Evolutionary conservation across 2,113 vertebrate species (phyloP), one percentile per base, ranked within the genome.

Genomic region (Corythaeola cristata): DNA sequence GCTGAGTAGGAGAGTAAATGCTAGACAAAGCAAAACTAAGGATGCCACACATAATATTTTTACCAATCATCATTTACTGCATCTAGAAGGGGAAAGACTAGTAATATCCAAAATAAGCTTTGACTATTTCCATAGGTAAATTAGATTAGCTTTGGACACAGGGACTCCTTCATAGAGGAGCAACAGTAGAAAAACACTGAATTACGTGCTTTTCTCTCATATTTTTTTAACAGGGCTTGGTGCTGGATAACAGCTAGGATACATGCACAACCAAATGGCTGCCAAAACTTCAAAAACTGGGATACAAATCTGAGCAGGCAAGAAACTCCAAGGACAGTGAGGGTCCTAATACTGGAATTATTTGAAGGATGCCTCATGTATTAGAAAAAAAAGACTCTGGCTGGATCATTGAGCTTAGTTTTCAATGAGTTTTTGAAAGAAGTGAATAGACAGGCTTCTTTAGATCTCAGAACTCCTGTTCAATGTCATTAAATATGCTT

Each of bases 401-500:
- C 23, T 86, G 44, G 56, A 92, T 86, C 16, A 68, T 73, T 52
- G 37, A 59, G 50, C 20, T 24, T 67, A 32, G 15, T 89, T 90
- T 95, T 90, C 47, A 83, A 12, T 0, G 11, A 55, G 5, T 41
- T 90, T 86, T 95, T 60, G 28, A 84, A 67, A 85, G 26, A 73
- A 79, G 3, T 27, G 3, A 76, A 28, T 32, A 83, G 45, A 76
- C 71, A 55, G 15, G 23, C 35, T 81, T 84, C 30, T 90, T 91
- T 72, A 87, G 35, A 88, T 81, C 19, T 93, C 52, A 93, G 39
- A 88, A 89, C 35, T 78, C 60, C 49, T 92, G 60, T 89, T 96
- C 85, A 84, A 24, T 84, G 55, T 85, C 49, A 87, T 96, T 94
- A 93, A 95, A 87, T 81, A 86, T 82, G 69, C 90, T 90, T 76